These are phyloP conservation scores for Esox niger DNA, from an alignment of 2,113 vertebrate genomes.

Conservation along the genomic window DNA sequence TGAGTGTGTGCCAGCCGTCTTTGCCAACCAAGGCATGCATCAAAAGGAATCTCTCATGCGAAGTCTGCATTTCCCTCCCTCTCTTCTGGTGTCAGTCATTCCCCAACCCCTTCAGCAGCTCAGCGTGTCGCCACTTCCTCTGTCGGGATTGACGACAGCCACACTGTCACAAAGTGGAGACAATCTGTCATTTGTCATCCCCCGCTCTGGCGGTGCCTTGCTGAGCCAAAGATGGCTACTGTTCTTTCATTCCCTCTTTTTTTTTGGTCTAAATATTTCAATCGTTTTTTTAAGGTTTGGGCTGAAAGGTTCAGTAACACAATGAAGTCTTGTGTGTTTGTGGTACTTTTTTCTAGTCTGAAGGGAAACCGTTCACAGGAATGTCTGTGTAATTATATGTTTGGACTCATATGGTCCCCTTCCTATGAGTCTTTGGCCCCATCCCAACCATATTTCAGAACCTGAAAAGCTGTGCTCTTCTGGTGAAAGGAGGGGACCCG, in stretches of 20 bases:
- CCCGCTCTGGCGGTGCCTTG: conserved; percentile 4
- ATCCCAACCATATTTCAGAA: no score
- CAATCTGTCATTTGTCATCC: conserved; percentile 37
- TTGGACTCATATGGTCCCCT: no score
- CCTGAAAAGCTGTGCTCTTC: neutral
- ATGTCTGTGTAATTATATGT: no score
- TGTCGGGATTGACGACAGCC: conserved; percentile 29
- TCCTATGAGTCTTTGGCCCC: no score
- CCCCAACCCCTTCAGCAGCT: conserved; percentile 9
- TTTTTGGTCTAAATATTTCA: neutral
- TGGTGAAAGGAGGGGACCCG: neutral
- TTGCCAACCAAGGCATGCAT: neutral
- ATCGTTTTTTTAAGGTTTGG: neutral
- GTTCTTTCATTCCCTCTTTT: neutral
- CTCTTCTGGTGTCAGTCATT: conserved; percentile 23
- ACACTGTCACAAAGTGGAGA: conserved; percentile 18
- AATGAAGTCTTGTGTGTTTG: no score
- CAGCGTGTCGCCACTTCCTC: conserved; percentile 26
- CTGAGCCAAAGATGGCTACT: conserved; percentile 8
- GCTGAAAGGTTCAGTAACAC: no score
- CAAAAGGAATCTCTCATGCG: conserved; percentile 25
- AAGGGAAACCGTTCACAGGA: no score
- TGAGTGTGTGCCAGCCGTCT: neutral
- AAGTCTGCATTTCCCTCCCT: conserved; percentile 31
- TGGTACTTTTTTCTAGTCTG: no score